Base-by-base conservation (phyloP, 2,888 invertebrate genomes). In the Rhagophthalmus giganteus region DNA sequence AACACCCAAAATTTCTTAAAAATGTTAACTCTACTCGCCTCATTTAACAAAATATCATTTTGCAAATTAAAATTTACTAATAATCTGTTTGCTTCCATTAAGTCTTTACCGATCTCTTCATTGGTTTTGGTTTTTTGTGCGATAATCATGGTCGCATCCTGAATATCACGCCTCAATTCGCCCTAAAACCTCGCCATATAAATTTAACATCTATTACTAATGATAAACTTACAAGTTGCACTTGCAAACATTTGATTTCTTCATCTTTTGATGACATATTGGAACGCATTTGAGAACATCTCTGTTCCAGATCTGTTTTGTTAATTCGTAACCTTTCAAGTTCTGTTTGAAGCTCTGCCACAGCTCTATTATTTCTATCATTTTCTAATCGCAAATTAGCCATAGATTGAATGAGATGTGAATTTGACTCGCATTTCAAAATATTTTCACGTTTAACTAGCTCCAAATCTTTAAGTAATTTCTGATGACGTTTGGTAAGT, bases 11-110 rank as follows among this genome's bases (percentile, higher is more conserved):
- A 28, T 1, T 5, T 31, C 8, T 37, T 9, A 10, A 55, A n/a
- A n/a, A n/a, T n/a, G n/a, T n/a, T n/a, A n/a, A n/a, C n/a, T n/a
- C n/a, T n/a, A n/a, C n/a, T n/a, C n/a, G 69, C 71, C 61, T 72
- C 65, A 57, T 69, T 64, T 7, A 64, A 60, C 56, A 72, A 65
- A 2, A 48, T 45, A 58, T 74, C 74, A 34, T 68, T 72, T 38
- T 70, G 70, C 30, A 68, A 68, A 57, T 72, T 74, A 54, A 73
- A 74, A 56, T 69, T 73, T 0, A 74, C 71, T 20, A 74, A 52
- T 66, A 74, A 69, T 24, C 70, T 69, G 58, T 74, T 74, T 7
- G 74, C 74, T 55, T 74, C 71, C 0, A 73, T 65, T 35, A 74
- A 61, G 64, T 74, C 74, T 50, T 66, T 69, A 3, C 70, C 69